phyloP scores from a whole-genome alignment of 2,888 invertebrate species.

The Elysia crispata region DNA sequence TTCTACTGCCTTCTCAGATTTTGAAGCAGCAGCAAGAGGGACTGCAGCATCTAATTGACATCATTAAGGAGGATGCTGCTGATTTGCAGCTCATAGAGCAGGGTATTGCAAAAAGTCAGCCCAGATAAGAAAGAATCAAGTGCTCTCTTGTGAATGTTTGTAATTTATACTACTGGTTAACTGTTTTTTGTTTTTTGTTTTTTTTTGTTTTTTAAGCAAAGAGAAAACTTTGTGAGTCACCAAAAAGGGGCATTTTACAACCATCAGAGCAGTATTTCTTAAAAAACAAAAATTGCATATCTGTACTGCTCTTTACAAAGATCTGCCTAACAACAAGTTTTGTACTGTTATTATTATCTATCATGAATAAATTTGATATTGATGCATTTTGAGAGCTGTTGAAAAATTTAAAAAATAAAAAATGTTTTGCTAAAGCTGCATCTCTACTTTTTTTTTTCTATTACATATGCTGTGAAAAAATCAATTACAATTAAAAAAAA shows the following conservation, averaged over 20 bases:
- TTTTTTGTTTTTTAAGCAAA: too few relatives aligned
- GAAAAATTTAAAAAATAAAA: background rate
- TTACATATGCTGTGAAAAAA: too few relatives aligned
- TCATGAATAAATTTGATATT: background rate
- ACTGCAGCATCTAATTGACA: slow-evolving; percentile 89
- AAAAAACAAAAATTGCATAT: too few relatives aligned
- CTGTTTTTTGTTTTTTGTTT: background rate
- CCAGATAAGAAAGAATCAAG: slow-evolving; percentile 13
- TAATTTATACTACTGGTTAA: background rate
- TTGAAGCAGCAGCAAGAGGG: slow-evolving; percentile 92
- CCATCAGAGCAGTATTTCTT: too few relatives aligned
- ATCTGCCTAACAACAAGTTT: too few relatives aligned
- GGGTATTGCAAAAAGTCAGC: slow-evolving; percentile 55
- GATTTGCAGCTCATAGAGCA: slow-evolving; percentile 80
- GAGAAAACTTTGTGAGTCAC: too few relatives aligned
- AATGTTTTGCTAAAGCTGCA: too few relatives aligned
- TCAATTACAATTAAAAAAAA: too few relatives aligned
- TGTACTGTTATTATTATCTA: background rate
- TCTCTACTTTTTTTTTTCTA: too few relatives aligned
- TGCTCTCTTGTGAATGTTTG: too few relatives aligned
- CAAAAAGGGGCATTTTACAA: too few relatives aligned
- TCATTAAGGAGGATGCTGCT: slow-evolving; percentile 88
- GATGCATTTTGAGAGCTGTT: background rate
- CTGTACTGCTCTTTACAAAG: too few relatives aligned
- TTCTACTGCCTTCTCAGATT: slow-evolving; percentile 80